Conservation (phyloP, 2,888 invertebrate genomes). For the Eurytoma adleriae region DNA sequence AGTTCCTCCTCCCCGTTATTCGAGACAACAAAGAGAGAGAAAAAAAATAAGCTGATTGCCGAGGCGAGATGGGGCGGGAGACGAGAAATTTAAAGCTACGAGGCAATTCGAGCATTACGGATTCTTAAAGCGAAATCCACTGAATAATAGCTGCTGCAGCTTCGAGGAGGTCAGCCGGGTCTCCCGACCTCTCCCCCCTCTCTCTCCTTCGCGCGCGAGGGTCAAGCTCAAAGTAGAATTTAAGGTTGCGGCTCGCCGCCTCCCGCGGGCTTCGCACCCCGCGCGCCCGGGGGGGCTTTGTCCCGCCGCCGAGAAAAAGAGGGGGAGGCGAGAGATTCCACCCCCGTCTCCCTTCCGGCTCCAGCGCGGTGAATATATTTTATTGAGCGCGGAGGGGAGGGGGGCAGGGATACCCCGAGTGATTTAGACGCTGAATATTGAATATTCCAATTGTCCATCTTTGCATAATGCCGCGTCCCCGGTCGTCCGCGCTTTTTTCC, state of each 20-base stretch:
- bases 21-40: neutral
- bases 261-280: neutral
- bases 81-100: constrained; percentile 4
- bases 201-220: neutral
- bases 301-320: neutral
- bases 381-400: constrained; percentile 1
- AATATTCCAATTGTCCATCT: constrained; percentile 51
- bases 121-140: constrained; percentile 24
- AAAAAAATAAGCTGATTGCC: no score
- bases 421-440: constrained; percentile 48
- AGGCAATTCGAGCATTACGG: constrained; percentile 38
- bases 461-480: constrained; percentile 37
- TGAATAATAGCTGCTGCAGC: constrained; percentile 50
- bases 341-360: neutral
- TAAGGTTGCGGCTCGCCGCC: constrained; percentile 31
- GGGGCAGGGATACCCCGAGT: constrained; percentile 3
- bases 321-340: neutral
- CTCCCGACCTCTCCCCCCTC: no score
- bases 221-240: constrained; percentile 46
- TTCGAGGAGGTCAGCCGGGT: neutral
- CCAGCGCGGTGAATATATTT: constrained; percentile 30
- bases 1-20: neutral
- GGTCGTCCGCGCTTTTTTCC: neutral
- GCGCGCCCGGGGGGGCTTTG: neutral
- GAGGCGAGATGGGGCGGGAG: neutral